These are phyloP conservation scores for Agapornis canus DNA, from an alignment of 2,797 vertebrate genomes.

Conservation along the genomic window DNA sequence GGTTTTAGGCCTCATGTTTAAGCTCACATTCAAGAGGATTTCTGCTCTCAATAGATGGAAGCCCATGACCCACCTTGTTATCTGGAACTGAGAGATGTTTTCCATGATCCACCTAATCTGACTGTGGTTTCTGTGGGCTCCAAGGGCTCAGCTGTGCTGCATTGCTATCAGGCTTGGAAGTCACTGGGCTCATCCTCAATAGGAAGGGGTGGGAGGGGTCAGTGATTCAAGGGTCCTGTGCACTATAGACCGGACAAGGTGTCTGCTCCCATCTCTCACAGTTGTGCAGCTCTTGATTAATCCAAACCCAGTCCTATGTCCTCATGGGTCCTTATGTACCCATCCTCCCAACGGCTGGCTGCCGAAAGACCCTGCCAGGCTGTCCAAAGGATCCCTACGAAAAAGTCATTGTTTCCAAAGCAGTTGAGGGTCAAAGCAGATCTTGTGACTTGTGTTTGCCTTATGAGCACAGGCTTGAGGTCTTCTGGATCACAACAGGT, in stretches of 20 bases:
- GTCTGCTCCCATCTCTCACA: not conserved
- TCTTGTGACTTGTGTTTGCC: not conserved
- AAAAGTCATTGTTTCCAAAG: not conserved
- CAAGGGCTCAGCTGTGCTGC: not conserved
- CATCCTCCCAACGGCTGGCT: not conserved
- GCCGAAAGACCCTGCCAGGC: not conserved
- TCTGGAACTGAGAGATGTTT: slow-evolving; percentile 28
- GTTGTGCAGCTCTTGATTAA: not conserved
- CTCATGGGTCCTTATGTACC: not conserved
- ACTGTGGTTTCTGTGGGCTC: not conserved
- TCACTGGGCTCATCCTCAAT: not conserved
- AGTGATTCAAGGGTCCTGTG: not conserved
- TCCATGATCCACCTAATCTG: slow-evolving; percentile 14
- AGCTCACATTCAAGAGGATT: not conserved
- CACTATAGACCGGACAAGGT: not conserved
- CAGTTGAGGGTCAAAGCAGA: not conserved
- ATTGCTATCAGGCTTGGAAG: slow-evolving; percentile 21
- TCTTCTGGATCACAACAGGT: not conserved
- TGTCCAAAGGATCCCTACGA: not conserved
- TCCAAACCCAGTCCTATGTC: not conserved
- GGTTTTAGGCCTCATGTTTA: not conserved
- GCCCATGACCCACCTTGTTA: not conserved
- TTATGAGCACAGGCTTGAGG: not conserved
- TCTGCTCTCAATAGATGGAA: not conserved
- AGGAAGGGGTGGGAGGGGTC: not conserved